These are phyloP conservation scores for Megaleporinus macrocephalus DNA, from an alignment of 2,113 vertebrate genomes.

Conservation along the genomic window DNA sequence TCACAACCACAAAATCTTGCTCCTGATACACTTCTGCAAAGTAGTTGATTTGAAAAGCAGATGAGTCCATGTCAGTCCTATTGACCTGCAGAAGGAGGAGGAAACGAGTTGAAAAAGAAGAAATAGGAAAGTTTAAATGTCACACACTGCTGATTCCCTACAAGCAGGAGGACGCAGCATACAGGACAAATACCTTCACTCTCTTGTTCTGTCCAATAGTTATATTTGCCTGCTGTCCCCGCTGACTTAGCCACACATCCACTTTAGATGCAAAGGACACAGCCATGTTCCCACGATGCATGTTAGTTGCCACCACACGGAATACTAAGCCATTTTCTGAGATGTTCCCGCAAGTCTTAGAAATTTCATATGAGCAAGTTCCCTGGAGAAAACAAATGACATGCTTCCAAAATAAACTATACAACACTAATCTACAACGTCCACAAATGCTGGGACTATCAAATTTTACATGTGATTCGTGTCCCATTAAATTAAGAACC, in stretches of 20 bases:
- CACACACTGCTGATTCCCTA: too few species aligned
- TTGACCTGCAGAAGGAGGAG: not conserved
- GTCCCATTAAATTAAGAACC: too few species aligned
- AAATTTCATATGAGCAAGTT: constrained; percentile 76
- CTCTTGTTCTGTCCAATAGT: constrained; percentile 61
- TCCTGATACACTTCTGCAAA: too few species aligned
- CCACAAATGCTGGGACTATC: too few species aligned
- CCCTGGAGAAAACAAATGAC: constrained; percentile 68
- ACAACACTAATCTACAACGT: too few species aligned
- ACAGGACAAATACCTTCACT: constrained; percentile 60
- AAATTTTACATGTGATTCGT: too few species aligned
- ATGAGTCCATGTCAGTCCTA: too few species aligned
- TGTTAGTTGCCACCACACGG: constrained; percentile 65
- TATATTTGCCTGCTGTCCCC: constrained; percentile 40
- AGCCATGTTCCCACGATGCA: constrained; percentile 61
- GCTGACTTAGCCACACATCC: constrained; percentile 66
- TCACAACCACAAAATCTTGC: too few species aligned
- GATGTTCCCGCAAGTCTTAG: constrained; percentile 55
- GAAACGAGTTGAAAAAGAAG: not conserved
- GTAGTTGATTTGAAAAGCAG: too few species aligned
- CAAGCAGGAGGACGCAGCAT: too few species aligned
- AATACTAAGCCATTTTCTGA: constrained; percentile 55
- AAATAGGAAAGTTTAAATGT: not conserved
- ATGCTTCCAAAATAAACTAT: too few species aligned
- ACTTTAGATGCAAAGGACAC: constrained; percentile 73